These are phyloP conservation scores for Drosophila yooni DNA, from an alignment of 2,888 invertebrate species.

Conservation along the genomic window DNA sequence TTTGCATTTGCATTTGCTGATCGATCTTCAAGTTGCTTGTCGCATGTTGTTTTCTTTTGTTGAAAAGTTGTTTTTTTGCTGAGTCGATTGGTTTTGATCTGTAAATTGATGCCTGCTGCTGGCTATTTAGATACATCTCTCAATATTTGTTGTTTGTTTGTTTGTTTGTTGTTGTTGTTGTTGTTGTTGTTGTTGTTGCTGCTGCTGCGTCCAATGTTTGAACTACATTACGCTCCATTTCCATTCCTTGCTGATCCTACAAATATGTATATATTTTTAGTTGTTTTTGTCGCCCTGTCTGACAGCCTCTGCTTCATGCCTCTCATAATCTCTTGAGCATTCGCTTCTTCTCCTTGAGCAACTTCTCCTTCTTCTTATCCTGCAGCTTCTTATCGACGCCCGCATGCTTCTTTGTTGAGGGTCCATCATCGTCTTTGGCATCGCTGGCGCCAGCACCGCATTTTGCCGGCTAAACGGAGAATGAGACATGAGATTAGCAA, in stretches of 20 bases:
- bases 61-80: conserved; percentile 32
- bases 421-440: conserved; percentile 87
- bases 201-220: not conserved
- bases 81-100: conserved; percentile 52
- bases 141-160: conserved; percentile 15
- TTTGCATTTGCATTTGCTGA: conserved; percentile 6
- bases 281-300: conserved; percentile 5
- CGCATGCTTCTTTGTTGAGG: conserved; percentile 94
- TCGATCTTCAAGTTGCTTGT: conserved; percentile 3
- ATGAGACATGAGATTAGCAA: not conserved
- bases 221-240: conserved; percentile 17
- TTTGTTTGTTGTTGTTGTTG: conserved; percentile 3
- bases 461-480: conserved; percentile 85
- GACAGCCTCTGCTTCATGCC: conserved; percentile 45
- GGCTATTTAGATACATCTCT: conserved; percentile 8
- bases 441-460: conserved; percentile 73
- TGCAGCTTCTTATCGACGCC: conserved; percentile 90
- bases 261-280: conserved; percentile 6
- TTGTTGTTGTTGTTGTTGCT: conserved; percentile 16
- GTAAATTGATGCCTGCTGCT: conserved; percentile 48
- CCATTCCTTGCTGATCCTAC: conserved; percentile 21
- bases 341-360: conserved; percentile 93
- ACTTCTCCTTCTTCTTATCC: conserved; percentile 89
- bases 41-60: not conserved
- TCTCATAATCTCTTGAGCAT: conserved; percentile 94